A percentile compares a stretch with the other conserved stretches of the same genome.
These are phyloP conservation scores for Torymus tubicola DNA, from an alignment of 2,888 invertebrate species.

Conservation along the genomic window DNA sequence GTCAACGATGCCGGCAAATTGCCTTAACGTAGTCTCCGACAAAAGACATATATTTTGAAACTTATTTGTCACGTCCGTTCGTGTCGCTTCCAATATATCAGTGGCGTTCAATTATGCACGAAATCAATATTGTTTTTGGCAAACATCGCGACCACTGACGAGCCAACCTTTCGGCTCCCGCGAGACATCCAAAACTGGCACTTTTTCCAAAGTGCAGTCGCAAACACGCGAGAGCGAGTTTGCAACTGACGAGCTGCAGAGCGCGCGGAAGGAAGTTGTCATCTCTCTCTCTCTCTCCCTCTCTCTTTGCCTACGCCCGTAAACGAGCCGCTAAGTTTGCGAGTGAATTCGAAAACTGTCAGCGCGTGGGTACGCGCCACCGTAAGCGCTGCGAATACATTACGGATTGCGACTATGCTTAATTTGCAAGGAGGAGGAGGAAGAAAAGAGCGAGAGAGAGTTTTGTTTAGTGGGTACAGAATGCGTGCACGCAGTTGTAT, in stretches of 20 bases:
- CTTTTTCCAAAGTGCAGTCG: background rate
- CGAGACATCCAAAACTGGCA: background rate
- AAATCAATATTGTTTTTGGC: constrained; percentile 46
- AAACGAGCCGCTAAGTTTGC: constrained; percentile 18
- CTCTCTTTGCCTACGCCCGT: background rate
- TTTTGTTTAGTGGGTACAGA: background rate
- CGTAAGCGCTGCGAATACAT: background rate
- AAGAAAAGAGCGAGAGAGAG: background rate
- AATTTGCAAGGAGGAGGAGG: background rate
- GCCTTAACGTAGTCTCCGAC: background rate
- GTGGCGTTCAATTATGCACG: constrained; percentile 19
- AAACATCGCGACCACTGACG: background rate
- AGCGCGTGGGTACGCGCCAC: background rate
- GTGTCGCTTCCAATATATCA: constrained; percentile 1
- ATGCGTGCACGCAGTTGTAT: no score
- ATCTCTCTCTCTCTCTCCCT: background rate
- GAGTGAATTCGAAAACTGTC: constrained; percentile 16
- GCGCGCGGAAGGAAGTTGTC: constrained; percentile 22
- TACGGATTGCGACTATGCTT: background rate
- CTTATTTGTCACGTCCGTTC: constrained; percentile 46
- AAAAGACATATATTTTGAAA: constrained; percentile 19
- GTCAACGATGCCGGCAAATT: background rate
- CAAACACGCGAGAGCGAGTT: background rate
- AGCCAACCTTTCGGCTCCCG: no score
- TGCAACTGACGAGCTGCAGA: background rate